phyloP scores from a whole-genome alignment of 1,140 invertebrate species.

The Triops cancriformis region DNA sequence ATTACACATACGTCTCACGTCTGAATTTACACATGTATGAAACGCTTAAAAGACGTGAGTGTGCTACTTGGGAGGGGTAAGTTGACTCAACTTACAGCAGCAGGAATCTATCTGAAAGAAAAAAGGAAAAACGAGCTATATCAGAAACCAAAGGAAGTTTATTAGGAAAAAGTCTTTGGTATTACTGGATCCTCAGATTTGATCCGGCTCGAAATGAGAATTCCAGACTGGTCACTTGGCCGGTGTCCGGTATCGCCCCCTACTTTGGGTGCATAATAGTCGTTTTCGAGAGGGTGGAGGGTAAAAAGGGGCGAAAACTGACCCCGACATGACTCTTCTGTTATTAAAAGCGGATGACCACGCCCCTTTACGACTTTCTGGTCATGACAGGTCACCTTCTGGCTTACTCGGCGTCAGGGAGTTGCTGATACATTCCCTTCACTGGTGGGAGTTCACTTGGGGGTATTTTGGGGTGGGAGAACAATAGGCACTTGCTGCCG shows the following conservation, averaged over 20 bases:
- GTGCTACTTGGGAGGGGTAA: no score
- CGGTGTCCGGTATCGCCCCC: neutral
- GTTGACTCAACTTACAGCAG: no score
- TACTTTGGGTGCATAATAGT: neutral
- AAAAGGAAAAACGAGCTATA: no score
- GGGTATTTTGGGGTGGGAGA: neutral
- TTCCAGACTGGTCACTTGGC: neutral
- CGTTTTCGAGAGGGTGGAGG: no score
- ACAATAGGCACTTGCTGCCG: neutral
- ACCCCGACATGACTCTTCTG: neutral
- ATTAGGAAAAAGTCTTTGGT: no score
- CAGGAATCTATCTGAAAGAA: no score
- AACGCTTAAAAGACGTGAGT: no score
- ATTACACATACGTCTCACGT: no score
- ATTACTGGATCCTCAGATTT: neutral
- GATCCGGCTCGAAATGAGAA: neutral
- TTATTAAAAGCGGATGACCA: neutral
- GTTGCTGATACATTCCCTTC: no score
- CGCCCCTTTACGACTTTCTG: neutral
- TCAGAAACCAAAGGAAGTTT: no score
- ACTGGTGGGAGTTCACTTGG: neutral
- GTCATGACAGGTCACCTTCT: slow-evolving; percentile 8
- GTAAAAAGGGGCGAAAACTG: neutral
- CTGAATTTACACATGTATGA: no score
- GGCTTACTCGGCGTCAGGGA: no score